Conservation (phyloP, 1,140 invertebrate genomes). For the Drosophila paulistorum region DNA sequence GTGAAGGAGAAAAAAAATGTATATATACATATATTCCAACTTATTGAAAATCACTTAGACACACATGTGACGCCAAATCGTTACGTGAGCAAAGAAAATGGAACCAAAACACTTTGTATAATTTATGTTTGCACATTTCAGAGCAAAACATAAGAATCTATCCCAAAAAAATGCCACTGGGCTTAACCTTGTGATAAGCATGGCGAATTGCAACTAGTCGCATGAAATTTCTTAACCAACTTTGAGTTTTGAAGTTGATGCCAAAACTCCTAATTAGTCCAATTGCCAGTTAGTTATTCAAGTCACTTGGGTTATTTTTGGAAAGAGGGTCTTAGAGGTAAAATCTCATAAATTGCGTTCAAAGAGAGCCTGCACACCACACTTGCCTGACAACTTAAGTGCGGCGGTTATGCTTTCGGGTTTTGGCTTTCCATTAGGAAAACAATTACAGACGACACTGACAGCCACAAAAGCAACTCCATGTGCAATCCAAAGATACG, state of each 20-base stretch:
- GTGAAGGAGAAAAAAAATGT: constrained; percentile 11
- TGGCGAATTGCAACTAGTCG: constrained; percentile 9
- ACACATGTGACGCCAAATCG: constrained; percentile 71
- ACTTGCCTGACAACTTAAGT: constrained; percentile 60
- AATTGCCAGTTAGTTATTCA: constrained; percentile 5
- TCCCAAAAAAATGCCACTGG: background rate
- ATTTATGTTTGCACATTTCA: constrained; percentile 20
- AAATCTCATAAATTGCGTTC: constrained; percentile 50
- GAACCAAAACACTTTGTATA: constrained; percentile 21
- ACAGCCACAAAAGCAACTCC: constrained; percentile 33
- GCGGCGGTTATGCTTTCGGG: constrained; percentile 58
- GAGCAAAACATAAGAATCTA: background rate
- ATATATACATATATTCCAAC: constrained; percentile 31
- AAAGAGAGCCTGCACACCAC: constrained; percentile 22
- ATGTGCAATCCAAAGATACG: constrained; percentile 1
- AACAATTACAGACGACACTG: constrained; percentile 61
- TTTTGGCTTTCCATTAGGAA: constrained; percentile 53
- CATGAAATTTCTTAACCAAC: constrained; percentile 5
- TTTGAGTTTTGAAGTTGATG: background rate
- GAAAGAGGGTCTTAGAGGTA: background rate
- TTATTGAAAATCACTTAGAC: constrained; percentile 81
- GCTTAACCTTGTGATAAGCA: constrained; percentile 12
- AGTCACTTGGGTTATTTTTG: background rate
- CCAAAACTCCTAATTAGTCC: constrained; percentile 1
- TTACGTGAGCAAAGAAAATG: constrained; percentile 56